Conservation (phyloP, 2,888 invertebrate genomes). For the Oscheius myriophilus region DNA sequence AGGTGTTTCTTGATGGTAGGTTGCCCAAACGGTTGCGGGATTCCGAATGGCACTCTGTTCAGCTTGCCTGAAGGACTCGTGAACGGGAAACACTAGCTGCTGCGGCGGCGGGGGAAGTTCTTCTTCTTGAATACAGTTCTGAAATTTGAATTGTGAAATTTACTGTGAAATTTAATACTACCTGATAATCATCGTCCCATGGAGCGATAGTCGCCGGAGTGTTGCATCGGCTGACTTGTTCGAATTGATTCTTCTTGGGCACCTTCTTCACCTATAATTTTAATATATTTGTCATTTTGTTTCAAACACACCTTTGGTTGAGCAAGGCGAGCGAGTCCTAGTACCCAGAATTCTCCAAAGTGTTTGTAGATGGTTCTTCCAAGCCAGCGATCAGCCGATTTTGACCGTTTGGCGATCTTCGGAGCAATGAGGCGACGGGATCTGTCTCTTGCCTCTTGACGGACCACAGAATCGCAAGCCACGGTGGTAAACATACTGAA, state of each 20-base stretch:
- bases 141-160: neutral
- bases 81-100: too few species aligned
- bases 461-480: too few species aligned
- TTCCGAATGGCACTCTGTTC: too few species aligned
- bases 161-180: too few species aligned
- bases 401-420: neutral
- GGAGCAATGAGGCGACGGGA: too few species aligned
- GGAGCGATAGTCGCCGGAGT: conserved; percentile 20
- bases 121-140: too few species aligned
- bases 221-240: conserved; percentile 9
- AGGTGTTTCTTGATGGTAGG: too few species aligned
- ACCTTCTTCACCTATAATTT: neutral
- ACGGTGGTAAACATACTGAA: too few species aligned
- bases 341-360: conserved; percentile 5
- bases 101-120: too few species aligned
- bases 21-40: too few species aligned
- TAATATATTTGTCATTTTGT: neutral
- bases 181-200: conserved; percentile 6
- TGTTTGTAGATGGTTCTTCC: neutral
- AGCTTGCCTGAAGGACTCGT: too few species aligned
- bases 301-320: neutral
- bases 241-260: neutral
- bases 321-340: neutral
- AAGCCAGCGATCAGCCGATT: conserved; percentile 3
- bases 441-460: too few species aligned